phyloP scores from a whole-genome alignment of 1,140 invertebrate species.

The Brachionus koreanus region DNA sequence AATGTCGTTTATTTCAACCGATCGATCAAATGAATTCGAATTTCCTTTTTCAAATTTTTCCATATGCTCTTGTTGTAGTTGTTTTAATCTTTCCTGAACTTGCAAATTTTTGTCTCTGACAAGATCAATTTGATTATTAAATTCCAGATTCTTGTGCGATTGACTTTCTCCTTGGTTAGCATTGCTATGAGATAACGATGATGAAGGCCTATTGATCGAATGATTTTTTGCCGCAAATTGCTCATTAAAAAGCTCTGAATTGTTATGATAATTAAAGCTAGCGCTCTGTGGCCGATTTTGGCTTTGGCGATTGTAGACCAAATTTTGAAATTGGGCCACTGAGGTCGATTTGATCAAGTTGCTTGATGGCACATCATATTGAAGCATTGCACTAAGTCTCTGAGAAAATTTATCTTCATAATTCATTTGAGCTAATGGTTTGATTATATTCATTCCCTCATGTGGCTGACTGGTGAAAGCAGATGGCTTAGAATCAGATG shows the following conservation, averaged over 20 bases:
- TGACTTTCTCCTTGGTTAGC: neutral
- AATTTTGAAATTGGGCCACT: constrained; percentile 9
- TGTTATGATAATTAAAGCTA: neutral
- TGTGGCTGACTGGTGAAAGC: constrained; percentile 3
- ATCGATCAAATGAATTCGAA: neutral
- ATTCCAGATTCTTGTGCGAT: neutral
- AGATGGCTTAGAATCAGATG: neutral
- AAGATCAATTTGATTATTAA: neutral
- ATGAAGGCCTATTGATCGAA: neutral
- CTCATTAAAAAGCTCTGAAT: neutral
- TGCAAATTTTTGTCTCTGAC: constrained; percentile 6
- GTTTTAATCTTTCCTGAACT: constrained; percentile 10
- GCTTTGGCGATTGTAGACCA: neutral
- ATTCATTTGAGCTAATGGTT: constrained; percentile 20
- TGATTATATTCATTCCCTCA: neutral
- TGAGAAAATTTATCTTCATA: constrained; percentile 19
- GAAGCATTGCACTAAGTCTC: constrained; percentile 26
- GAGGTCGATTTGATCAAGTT: constrained; percentile 18
- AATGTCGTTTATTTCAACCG: neutral
- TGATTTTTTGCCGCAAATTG: neutral
- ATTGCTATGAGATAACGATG: neutral
- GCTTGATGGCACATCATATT: neutral
- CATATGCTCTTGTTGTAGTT: constrained; percentile 19
- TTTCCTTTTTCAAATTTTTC: neutral
- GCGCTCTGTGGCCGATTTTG: neutral